A percentile compares a stretch with the other conserved stretches of the same genome.
Conservation (phyloP, 2,888 invertebrate species). For the Homarus gammarus region DNA sequence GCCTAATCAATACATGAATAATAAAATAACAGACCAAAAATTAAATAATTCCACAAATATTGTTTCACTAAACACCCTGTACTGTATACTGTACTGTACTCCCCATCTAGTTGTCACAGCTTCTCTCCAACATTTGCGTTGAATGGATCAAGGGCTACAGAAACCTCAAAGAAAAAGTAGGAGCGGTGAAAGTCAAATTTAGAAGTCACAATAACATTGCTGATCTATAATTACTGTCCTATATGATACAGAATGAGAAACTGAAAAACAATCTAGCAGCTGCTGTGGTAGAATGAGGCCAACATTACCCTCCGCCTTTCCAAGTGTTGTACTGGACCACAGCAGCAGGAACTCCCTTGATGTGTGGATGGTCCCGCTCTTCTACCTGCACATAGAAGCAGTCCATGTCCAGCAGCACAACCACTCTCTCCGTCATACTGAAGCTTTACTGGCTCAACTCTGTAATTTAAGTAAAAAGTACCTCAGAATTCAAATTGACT, state of each 20-base stretch:
- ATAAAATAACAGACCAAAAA: no score
- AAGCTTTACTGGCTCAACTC: neutral
- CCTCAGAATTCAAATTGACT: no score
- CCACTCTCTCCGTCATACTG: constrained; percentile 80
- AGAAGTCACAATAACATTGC: neutral
- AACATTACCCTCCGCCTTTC: constrained; percentile 92
- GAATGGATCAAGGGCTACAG: no score
- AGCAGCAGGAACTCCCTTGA: constrained; percentile 93
- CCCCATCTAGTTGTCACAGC: no score
- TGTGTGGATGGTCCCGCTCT: constrained; percentile 89
- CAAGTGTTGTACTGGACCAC: constrained; percentile 97
- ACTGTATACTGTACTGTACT: no score
- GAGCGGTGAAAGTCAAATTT: no score
- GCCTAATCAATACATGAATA: no score
- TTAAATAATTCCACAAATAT: no score
- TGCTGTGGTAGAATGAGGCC: neutral
- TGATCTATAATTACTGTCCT: neutral
- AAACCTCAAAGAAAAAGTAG: no score
- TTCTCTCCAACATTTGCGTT: no score
- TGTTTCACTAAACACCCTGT: no score
- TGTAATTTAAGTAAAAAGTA: no score
- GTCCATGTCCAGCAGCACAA: constrained; percentile 98
- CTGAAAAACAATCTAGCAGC: neutral
- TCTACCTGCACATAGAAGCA: constrained; percentile 99
- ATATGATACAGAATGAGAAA: neutral